Evolutionary conservation across 2,113 vertebrate genomes (phyloP).

Genomic region (Neotoma lepida): DNA sequence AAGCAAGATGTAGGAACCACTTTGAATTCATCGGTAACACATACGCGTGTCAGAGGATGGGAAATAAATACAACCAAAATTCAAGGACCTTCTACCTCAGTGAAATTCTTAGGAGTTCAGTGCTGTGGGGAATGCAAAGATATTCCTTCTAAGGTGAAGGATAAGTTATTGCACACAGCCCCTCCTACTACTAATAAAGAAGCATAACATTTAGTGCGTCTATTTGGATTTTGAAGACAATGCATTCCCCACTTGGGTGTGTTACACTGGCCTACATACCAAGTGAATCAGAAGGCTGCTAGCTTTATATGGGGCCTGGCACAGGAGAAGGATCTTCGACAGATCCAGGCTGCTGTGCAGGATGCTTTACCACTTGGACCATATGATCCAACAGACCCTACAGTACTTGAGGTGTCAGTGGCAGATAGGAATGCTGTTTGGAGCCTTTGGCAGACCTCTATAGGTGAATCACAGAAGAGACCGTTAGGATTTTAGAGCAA

Average conservation of each 20-base stretch:
- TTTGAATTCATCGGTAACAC: neutral
- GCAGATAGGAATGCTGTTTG: neutral
- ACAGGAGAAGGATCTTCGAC: neutral
- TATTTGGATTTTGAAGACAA: neutral
- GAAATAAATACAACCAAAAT: neutral
- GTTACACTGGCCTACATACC: neutral
- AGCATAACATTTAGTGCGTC: neutral
- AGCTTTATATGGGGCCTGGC: neutral
- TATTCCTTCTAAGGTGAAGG: neutral
- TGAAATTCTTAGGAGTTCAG: neutral
- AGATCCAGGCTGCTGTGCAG: neutral
- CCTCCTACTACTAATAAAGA: neutral
- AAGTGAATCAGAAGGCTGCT: neutral
- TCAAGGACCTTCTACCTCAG: neutral
- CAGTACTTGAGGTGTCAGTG: neutral
- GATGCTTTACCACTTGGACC: neutral
- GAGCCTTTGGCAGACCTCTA: neutral
- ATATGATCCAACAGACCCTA: neutral
- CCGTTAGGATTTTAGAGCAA: neutral
- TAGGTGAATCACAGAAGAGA: neutral
- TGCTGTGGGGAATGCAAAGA: neutral
- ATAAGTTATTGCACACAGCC: neutral
- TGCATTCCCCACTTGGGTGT: neutral
- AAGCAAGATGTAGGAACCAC: neutral
- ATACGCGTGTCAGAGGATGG: neutral